Percentiles rank a stretch among this genome's conserved stretches.
Evolutionary conservation across 2,797 vertebrate species (phyloP).

Genomic region (Oryzias sinensis): DNA sequence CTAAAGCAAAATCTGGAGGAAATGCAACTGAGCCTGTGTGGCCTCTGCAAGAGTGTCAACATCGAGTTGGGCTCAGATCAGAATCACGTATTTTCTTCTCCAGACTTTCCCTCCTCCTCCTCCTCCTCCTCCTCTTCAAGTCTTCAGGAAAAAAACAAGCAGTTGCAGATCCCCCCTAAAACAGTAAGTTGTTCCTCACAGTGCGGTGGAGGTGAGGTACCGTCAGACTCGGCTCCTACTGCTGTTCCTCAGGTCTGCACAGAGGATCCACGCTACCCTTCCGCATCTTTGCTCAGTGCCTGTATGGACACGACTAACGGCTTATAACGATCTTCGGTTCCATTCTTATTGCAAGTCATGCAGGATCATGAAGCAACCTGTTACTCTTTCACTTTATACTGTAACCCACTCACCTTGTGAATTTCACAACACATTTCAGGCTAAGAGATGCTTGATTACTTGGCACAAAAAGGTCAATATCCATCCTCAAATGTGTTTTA

Average conservation of each 20-base stretch:
- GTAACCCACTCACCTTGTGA: constrained; percentile 30
- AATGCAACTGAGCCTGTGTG: constrained; percentile 85
- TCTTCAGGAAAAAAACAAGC: constrained; percentile 48
- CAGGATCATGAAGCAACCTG: constrained; percentile 4
- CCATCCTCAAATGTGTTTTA: constrained; percentile 14
- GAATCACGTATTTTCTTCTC: constrained; percentile 84
- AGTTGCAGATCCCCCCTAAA: constrained; percentile 42
- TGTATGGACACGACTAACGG: constrained; percentile 83
- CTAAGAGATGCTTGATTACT: constrained; percentile 17
- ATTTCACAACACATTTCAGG: constrained; percentile 21
- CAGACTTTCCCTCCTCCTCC: constrained; percentile 75
- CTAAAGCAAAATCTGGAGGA: constrained; percentile 88
- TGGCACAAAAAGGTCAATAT: constrained; percentile 2
- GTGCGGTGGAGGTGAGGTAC: constrained; percentile 10
- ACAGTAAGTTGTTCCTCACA: constrained; percentile 56
- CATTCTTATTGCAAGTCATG: constrained; percentile 9
- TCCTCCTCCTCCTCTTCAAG: constrained; percentile 67
- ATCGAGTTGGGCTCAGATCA: constrained; percentile 82
- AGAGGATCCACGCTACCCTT: constrained; percentile 44
- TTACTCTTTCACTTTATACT: constrained; percentile 33
- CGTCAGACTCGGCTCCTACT: constrained; percentile 19
- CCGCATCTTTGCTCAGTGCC: constrained; percentile 74
- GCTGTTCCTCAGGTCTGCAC: constrained; percentile 12
- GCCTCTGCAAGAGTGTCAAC: constrained; percentile 86
- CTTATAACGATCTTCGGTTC: constrained; percentile 27